Percentiles rank a stretch among this genome's conserved stretches.
Conservation (phyloP, 2,797 vertebrate species). For the Pseudochirops corinnae region DNA sequence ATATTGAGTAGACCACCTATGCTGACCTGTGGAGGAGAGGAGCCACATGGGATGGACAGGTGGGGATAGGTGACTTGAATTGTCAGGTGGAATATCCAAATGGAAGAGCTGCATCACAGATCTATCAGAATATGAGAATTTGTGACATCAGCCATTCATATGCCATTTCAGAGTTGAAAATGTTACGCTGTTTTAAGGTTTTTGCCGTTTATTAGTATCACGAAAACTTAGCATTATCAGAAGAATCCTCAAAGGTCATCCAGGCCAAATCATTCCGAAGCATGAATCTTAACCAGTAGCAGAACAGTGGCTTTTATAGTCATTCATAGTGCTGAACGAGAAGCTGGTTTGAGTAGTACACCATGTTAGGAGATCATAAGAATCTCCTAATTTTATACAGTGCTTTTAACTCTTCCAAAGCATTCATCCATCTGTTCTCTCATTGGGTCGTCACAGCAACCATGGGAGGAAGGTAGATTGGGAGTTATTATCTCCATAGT, state of each 20-base stretch:
- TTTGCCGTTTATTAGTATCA: not conserved
- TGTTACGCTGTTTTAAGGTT: not conserved
- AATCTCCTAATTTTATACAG: not conserved
- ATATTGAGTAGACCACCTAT: not conserved
- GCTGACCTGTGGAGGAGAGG: not conserved
- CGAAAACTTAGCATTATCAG: not conserved
- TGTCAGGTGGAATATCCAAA: not conserved
- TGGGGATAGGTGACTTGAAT: not conserved
- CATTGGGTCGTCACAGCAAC: constrained; percentile 1
- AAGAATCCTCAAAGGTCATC: not conserved
- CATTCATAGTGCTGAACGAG: not conserved
- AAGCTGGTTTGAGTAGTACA: not conserved
- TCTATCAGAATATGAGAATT: not conserved
- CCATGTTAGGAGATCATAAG: not conserved
- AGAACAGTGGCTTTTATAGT: not conserved
- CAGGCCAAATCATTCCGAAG: not conserved
- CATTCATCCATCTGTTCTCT: not conserved
- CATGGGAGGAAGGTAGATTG: not conserved
- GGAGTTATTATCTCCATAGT: not conserved
- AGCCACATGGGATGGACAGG: not conserved
- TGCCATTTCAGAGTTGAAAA: not conserved
- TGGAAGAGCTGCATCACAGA: not conserved
- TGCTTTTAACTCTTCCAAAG: not conserved
- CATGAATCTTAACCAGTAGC: not conserved
- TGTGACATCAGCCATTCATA: not conserved